Evolutionary conservation across 2,113 vertebrate genomes (phyloP).

Genomic region (Calidris pygmaea): DNA sequence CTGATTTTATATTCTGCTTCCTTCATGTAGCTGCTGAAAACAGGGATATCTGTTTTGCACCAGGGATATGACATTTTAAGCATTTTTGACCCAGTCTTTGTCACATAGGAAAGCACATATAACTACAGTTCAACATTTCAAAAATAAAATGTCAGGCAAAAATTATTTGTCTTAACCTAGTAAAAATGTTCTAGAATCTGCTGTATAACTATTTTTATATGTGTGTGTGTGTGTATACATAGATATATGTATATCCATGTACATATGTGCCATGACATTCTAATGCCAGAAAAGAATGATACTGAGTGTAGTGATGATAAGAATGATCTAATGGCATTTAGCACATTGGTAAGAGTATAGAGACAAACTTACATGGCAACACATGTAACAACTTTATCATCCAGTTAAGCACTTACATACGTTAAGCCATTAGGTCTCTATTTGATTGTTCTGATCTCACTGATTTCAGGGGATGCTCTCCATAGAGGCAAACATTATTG

Average conservation of each 20-base stretch:
- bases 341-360: neutral
- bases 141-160: constrained; percentile 29
- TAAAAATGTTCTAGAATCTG: neutral
- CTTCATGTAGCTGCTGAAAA: constrained; percentile 35
- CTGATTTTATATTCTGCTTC: constrained; percentile 40
- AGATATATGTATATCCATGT: neutral
- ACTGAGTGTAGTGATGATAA: neutral
- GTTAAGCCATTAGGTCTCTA: neutral
- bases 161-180: neutral
- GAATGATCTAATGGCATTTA: neutral
- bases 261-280: neutral
- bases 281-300: neutral
- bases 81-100: constrained; percentile 49
- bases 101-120: constrained; percentile 9
- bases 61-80: constrained; percentile 46
- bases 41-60: constrained; percentile 50
- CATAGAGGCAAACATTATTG: neutral
- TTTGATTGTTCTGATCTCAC: neutral
- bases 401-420: neutral
- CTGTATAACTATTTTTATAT: neutral
- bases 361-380: neutral
- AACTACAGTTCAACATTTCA: neutral
- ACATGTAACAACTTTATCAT: neutral
- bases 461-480: neutral
- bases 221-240: neutral